Percentiles rank a stretch among this genome's conserved stretches.
These are phyloP conservation scores for Euura saliciscinereae DNA, from an alignment of 1,140 invertebrate genomes.

Conservation along the genomic window DNA sequence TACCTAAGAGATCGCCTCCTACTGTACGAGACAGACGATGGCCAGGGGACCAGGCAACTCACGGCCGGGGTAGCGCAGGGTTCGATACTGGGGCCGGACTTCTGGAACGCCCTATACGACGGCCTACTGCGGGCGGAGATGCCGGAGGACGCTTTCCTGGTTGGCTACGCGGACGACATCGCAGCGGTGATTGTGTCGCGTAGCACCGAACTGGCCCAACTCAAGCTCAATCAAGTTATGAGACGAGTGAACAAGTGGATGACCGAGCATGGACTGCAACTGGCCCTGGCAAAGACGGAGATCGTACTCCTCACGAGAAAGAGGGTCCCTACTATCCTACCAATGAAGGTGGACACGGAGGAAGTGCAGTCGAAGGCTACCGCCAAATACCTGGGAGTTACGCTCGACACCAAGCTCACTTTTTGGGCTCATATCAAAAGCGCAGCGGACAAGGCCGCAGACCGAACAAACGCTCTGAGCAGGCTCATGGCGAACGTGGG, in stretches of 20 bases:
- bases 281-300: not conserved
- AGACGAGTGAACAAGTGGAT: conserved; percentile 23
- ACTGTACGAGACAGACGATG: conserved; percentile 3
- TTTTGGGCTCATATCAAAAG: conserved; percentile 19
- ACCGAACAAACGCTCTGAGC: not conserved
- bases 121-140: conserved; percentile 37
- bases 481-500: conserved; percentile 24
- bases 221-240: conserved; percentile 11
- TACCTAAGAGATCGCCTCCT: conserved; percentile 25
- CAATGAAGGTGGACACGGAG: no score
- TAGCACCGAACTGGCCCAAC: conserved; percentile 30
- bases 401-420: conserved; percentile 15
- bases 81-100: conserved; percentile 43
- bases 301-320: not conserved
- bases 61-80: conserved; percentile 51
- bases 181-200: conserved; percentile 31
- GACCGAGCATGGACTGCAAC: conserved; percentile 17
- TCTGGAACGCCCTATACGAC: conserved; percentile 51
- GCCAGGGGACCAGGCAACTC: conserved; percentile 20
- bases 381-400: conserved; percentile 20
- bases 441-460: conserved; percentile 15
- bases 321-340: no score
- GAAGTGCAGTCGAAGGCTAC: no score
- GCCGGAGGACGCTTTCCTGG: conserved; percentile 21
- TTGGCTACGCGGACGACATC: conserved; percentile 45